Base-by-base conservation (phyloP, 2,113 vertebrate species). In the Talpa occidentalis region DNA sequence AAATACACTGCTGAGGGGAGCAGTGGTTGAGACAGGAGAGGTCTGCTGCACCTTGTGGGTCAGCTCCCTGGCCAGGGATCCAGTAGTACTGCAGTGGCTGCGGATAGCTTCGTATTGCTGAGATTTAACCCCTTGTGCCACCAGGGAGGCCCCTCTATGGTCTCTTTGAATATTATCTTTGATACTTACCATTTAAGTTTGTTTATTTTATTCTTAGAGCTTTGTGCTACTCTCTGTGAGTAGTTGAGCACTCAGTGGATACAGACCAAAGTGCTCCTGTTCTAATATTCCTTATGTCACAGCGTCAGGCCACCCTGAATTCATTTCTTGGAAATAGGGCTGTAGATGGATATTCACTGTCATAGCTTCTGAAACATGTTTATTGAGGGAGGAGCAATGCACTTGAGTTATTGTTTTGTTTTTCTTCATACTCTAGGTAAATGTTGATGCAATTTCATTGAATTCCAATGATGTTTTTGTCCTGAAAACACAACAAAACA, bases 391-490 rank as follows among this genome's bases (percentile, higher is more conserved):
- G 28, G 26, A 49, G 24, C 21, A 21, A 30, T 60, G 83, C 24
- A 40, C 93, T 44, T 70, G 28, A 87, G 47, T 67, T 52, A 40
- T 11, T 42, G 22, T 42, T 1, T 49, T 73, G 5, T 77, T 84
- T 92, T 94, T 70, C 59, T 74, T 92, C 14, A 16, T 77, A 14
- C 42, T 95, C 44, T 95, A 99, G 99, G 99, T 99, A 67, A 98
- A 99, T 49, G 98, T 97, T 24, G 97, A 97, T 0, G 97, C 99
- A 22, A 16, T 59, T n/a, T 98, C 98, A 32, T 78, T 99, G 85
- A 99, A 99, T 98, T 99, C 99, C 37, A 99, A 99, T 24, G 99
- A 99, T 56, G 98, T 98, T 86, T 99, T 99, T 98, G 98, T 99
- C 91, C 97, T 99, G 97, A 99, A 99, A 98, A 96, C 98, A 95